A percentile compares a stretch with the other conserved stretches of the same genome.
These are phyloP conservation scores for Hetaerina titia DNA, from an alignment of 2,888 invertebrate genomes.

Conservation along the genomic window DNA sequence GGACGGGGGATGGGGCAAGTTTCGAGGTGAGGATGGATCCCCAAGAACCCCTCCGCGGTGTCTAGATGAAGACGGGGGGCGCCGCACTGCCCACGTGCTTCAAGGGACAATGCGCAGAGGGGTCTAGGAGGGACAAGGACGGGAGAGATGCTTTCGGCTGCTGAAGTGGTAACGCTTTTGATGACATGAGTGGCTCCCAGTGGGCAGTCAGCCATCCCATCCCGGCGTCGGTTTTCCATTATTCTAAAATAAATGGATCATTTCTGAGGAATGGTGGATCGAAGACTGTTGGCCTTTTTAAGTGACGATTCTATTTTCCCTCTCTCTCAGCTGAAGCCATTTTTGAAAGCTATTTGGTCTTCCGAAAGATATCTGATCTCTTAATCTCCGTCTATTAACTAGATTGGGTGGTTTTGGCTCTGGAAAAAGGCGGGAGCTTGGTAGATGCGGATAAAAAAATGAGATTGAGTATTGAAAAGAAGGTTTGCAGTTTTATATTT, in stretches of 20 bases:
- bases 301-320: slow-evolving; percentile 20
- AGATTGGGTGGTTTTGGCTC: background rate
- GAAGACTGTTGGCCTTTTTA: slow-evolving; percentile 32
- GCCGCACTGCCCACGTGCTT: background rate
- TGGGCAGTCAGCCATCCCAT: background rate
- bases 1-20: background rate
- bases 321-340: background rate
- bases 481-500: background rate
- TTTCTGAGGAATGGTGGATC: slow-evolving; percentile 17
- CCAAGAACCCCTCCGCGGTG: background rate
- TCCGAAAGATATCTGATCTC: slow-evolving; percentile 39
- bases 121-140: background rate
- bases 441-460: background rate
- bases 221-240: slow-evolving; percentile 18
- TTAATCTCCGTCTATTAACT: slow-evolving; percentile 35
- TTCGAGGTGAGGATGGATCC: background rate
- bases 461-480: background rate
- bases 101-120: background rate
- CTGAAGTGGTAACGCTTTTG: background rate
- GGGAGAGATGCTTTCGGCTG: background rate
- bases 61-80: background rate
- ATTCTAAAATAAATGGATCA: slow-evolving; percentile 43
- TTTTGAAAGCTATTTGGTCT: slow-evolving; percentile 33
- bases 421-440: background rate
- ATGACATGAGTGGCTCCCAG: background rate